phyloP scores from a whole-genome alignment of 35 echinoderm and acorn worm genomes.

The Amphiura filiformis region DNA sequence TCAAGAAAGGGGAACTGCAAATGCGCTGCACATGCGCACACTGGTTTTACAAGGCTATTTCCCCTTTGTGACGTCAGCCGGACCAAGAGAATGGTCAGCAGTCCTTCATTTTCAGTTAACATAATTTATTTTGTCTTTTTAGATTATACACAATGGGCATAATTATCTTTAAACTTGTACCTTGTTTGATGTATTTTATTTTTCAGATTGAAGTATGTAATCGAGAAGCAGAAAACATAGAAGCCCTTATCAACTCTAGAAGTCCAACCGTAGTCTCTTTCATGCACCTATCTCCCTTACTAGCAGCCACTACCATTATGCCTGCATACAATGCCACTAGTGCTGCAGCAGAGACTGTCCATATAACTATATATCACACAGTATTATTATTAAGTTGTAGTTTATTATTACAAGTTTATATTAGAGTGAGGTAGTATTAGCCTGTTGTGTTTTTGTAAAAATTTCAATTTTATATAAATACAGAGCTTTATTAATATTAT shows the following conservation, averaged over 20 bases:
- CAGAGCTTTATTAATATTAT: neutral
- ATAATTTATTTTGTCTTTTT: no score
- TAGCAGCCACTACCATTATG: constrained; percentile 51
- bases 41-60: no score
- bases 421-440: neutral
- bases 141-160: no score
- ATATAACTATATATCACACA: neutral
- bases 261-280: constrained; percentile 74
- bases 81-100: no score
- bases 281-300: constrained; percentile 60
- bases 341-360: neutral
- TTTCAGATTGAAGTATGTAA: constrained; percentile 87
- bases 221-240: constrained; percentile 82
- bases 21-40: no score
- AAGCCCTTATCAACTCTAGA: constrained; percentile 68
- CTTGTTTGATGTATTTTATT: no score
- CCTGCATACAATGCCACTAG: constrained; percentile 1
- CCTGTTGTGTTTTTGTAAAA: neutral
- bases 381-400: neutral
- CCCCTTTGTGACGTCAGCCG: no score
- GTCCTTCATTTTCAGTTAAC: no score
- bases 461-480: neutral
- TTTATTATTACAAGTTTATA: neutral
- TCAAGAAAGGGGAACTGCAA: no score
- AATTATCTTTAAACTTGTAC: no score